Percentiles rank a stretch among this genome's conserved stretches.
Conservation (phyloP, 2,797 vertebrate species). For the Sternotherus odoratus region DNA sequence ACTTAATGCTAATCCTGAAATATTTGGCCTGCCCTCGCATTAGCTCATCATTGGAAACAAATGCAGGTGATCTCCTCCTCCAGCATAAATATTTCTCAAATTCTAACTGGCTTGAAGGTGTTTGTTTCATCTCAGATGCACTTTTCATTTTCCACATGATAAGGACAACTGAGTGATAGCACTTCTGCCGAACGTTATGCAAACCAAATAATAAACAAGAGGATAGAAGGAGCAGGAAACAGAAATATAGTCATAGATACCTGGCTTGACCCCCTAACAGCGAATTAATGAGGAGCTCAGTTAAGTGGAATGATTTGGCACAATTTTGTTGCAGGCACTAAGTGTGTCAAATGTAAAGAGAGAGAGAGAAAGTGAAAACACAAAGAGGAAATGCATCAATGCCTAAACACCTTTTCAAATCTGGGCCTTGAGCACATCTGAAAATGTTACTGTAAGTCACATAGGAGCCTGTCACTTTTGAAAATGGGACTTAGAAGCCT, state of each 20-base stretch:
- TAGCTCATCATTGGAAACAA: not conserved
- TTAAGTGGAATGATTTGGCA: not conserved
- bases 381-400: not conserved
- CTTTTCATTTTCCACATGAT: conserved; percentile 53
- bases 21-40: not conserved
- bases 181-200: not conserved
- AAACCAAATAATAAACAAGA: not conserved
- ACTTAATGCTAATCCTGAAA: not conserved
- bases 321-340: not conserved
- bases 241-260: not conserved
- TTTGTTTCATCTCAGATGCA: conserved; percentile 16
- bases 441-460: not conserved
- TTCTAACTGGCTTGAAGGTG: not conserved
- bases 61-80: not conserved
- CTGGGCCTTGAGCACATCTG: not conserved
- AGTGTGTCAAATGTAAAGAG: not conserved
- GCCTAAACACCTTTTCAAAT: not conserved
- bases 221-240: not conserved
- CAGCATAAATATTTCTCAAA: not conserved
- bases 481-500: not conserved
- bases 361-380: not conserved
- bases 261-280: not conserved
- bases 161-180: not conserved
- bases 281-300: not conserved
- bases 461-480: not conserved